phyloP scores from a whole-genome alignment of 2,113 vertebrate species.

The Ursus arctos region DNA sequence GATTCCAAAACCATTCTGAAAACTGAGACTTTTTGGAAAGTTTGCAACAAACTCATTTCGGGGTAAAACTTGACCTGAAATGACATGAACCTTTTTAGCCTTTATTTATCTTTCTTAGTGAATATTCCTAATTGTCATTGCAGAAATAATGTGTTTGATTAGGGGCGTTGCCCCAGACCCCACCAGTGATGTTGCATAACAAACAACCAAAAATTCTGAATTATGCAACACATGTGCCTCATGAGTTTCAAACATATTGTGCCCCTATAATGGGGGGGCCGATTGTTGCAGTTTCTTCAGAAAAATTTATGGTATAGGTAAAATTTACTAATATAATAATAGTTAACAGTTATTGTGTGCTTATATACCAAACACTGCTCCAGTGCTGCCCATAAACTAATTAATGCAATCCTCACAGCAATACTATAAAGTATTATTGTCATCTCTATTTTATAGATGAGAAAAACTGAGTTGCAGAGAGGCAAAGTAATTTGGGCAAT shows the following conservation, averaged over 20 bases:
- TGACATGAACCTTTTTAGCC: constrained; percentile 11
- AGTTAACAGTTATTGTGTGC: not conserved
- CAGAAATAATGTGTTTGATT: constrained; percentile 41
- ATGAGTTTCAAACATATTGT: not conserved
- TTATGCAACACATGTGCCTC: not conserved
- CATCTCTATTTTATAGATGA: constrained; percentile 28
- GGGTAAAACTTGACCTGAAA: constrained; percentile 49
- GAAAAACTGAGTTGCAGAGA: not conserved
- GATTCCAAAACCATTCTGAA: constrained; percentile 25
- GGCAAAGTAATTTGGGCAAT: not conserved
- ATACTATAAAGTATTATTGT: constrained; percentile 16
- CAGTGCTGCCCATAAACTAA: not conserved
- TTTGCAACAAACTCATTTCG: constrained; percentile 3
- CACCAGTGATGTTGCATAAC: not conserved
- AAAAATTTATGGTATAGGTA: not conserved
- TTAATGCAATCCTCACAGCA: not conserved
- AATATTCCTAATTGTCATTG: constrained; percentile 39
- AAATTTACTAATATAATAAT: not conserved
- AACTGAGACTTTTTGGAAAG: not conserved
- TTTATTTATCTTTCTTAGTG: not conserved
- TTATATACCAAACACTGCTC: not conserved
- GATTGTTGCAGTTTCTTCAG: not conserved
- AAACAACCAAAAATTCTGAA: not conserved
- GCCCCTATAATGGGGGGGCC: not conserved
- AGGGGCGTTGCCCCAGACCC: not conserved